Percentiles rank a stretch among this genome's conserved stretches.
These are phyloP conservation scores for Botia kubotai DNA, from an alignment of 2,797 vertebrate genomes.

Conservation along the genomic window DNA sequence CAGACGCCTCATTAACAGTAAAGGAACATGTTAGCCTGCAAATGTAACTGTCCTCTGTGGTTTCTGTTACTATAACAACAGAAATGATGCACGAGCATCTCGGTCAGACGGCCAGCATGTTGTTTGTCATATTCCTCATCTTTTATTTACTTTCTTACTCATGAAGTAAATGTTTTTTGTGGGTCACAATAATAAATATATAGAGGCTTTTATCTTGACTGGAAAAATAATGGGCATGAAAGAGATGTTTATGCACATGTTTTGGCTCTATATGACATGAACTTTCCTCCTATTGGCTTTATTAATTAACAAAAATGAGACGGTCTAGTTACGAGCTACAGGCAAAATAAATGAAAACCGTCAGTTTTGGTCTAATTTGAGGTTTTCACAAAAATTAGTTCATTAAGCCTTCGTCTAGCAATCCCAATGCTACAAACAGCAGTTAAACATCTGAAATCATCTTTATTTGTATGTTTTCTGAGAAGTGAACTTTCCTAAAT, in stretches of 20 bases:
- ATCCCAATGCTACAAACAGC: too few relatives aligned
- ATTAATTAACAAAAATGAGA: too few relatives aligned
- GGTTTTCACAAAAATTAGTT: too few relatives aligned
- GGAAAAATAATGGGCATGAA: constrained; percentile 4
- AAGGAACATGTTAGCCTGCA: constrained; percentile 34
- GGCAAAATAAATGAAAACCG: too few relatives aligned
- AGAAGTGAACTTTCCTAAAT: too few relatives aligned
- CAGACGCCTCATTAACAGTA: constrained; percentile 28
- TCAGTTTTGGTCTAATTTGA: too few relatives aligned
- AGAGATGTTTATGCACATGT: neutral
- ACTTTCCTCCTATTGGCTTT: too few relatives aligned
- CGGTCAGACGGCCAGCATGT: neutral
- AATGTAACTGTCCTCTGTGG: constrained; percentile 21
- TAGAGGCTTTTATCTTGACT: neutral
- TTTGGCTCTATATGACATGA: too few relatives aligned
- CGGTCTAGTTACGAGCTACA: too few relatives aligned
- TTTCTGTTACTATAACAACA: constrained; percentile 42
- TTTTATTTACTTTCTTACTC: constrained; percentile 9
- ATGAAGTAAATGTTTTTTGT: constrained; percentile 9
- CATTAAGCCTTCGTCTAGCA: too few relatives aligned
- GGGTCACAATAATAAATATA: neutral
- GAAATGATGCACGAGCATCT: constrained; percentile 28
- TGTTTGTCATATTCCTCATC: constrained; percentile 10
- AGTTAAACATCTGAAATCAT: too few relatives aligned
- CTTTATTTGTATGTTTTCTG: too few relatives aligned